These are phyloP conservation scores for Gobiocypris rarus DNA, from an alignment of 2,113 vertebrate genomes.

Conservation along the genomic window DNA sequence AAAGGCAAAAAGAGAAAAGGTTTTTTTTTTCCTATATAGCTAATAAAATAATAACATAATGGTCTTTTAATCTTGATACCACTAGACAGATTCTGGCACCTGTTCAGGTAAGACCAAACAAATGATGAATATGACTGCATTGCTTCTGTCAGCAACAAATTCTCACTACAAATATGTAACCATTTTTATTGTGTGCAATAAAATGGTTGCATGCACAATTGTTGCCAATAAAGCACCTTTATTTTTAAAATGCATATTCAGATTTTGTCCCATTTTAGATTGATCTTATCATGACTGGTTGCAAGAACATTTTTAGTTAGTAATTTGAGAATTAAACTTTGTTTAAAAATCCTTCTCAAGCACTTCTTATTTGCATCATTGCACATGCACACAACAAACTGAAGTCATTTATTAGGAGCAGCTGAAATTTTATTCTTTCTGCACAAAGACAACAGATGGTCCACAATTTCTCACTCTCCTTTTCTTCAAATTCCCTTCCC, in stretches of 20 bases:
- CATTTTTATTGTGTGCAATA: too few relatives aligned
- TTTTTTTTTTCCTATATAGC: neutral
- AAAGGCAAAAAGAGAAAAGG: neutral
- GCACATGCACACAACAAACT: neutral
- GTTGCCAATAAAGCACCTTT: too few relatives aligned
- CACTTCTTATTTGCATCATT: neutral
- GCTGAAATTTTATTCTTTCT: constrained; percentile 10
- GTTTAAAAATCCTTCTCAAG: neutral
- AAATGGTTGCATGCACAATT: too few relatives aligned
- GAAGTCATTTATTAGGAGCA: constrained; percentile 20
- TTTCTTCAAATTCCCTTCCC: constrained; percentile 10
- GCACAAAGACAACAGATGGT: constrained; percentile 43
- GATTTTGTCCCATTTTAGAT: neutral
- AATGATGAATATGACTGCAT: neutral
- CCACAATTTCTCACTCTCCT: neutral
- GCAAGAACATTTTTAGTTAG: neutral
- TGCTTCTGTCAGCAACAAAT: neutral
- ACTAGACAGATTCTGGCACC: neutral
- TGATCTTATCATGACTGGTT: neutral
- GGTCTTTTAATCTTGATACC: neutral
- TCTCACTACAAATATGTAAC: neutral
- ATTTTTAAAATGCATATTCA: neutral
- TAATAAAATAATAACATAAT: neutral
- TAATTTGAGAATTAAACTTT: neutral
- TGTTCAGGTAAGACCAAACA: neutral